Evolutionary conservation across 2,797 vertebrate species (phyloP), one percentile per base, ranked within the genome.

Genomic region (Smutsia temminckii): DNA sequence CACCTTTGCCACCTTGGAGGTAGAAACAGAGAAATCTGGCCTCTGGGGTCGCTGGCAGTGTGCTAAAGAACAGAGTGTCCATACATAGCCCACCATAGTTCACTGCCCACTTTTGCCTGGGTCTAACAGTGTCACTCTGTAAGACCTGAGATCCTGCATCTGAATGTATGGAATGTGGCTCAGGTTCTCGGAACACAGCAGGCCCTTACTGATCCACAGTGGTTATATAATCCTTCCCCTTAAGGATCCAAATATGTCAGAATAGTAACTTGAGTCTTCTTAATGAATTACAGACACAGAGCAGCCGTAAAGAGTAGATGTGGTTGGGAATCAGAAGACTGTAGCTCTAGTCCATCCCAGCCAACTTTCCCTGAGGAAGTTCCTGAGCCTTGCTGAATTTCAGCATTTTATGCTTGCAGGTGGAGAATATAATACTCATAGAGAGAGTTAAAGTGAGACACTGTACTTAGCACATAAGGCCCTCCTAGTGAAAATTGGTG

Each of bases 1-100:
- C 11, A 68, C 49, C n/a, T 72, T 34, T 83, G 78, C 55, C 79
- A 68, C 77, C 79, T 87, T 51, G 75, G 55, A 96, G 85, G 85
- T 8, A 78, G n/a, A 81, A 85, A 57, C 59, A 81, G 86, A 87
- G 32, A 79, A 85, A 57, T 53, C 42, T 87, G 75, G 32, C 64
- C 69, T 83, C 83, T 6, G 1, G 0, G 25, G 63, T 46, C 63
- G 42, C 68, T 13, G 2, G 57, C 92, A 84, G 49, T 9, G 34
- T n/a, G 5, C n/a, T 68, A 34, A 51, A 34, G 51, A 72, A 20
- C 69, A 21, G 21, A 40, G 20, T 4, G 13, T n/a, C 46, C 11
- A 18, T 12, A 46, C 11, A 1, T 8, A 10, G 23, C 69, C 68
- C 71, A n/a, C 37, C 42, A 42, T 3, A 20, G 40, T 61, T 25